Percentiles rank a stretch among this genome's conserved stretches.
Conservation (phyloP, 2,888 invertebrate species). For the Hyposoter dolosus region DNA sequence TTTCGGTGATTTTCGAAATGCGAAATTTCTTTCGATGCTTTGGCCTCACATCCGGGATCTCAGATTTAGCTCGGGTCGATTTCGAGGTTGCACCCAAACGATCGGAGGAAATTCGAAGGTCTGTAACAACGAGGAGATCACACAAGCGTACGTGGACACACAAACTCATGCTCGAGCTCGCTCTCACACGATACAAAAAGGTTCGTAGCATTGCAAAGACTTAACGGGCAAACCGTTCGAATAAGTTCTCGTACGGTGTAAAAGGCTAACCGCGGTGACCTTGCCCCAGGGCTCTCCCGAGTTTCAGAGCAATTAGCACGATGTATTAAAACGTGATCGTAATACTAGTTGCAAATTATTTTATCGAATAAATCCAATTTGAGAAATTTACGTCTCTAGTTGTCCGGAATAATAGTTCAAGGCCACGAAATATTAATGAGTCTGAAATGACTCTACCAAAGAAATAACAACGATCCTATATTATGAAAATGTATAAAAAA, state of each 20-base stretch:
- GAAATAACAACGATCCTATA: not conserved
- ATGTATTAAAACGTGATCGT: constrained; percentile 53
- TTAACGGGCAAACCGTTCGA: constrained; percentile 46
- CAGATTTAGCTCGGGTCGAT: constrained; percentile 47
- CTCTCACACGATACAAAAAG: not conserved
- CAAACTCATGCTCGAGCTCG: not conserved
- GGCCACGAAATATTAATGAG: not conserved
- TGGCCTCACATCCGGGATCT: constrained; percentile 54
- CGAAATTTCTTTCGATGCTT: constrained; percentile 35
- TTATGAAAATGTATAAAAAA: not conserved
- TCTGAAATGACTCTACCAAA: not conserved
- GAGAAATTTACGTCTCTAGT: constrained; percentile 6
- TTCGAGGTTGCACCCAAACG: constrained; percentile 23
- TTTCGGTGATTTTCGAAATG: no score
- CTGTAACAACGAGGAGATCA: constrained; percentile 33
- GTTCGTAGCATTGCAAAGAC: constrained; percentile 12
- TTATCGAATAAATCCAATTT: constrained; percentile 26
- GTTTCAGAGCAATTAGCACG: constrained; percentile 61
- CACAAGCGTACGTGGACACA: not conserved
- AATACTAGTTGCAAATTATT: constrained; percentile 58
- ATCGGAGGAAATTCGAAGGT: constrained; percentile 67
- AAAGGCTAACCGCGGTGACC: constrained; percentile 54
- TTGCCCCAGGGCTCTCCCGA: constrained; percentile 58
- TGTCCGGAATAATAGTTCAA: not conserved
- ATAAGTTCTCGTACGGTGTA: constrained; percentile 43